phyloP scores from a whole-genome alignment of 1,140 invertebrate genomes.

The Dufourea novaeangliae region DNA sequence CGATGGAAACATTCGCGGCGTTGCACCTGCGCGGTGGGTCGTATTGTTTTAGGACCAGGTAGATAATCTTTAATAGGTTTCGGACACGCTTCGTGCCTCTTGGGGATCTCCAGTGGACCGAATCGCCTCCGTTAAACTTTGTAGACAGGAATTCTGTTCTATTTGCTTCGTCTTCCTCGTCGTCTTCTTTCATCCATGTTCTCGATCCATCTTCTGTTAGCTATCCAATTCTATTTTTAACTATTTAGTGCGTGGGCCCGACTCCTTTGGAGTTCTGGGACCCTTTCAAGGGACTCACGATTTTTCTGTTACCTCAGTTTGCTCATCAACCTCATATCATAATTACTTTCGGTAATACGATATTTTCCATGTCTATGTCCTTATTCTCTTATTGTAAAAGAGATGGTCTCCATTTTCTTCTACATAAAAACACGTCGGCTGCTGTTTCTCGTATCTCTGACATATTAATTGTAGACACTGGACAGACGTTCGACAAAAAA shows the following conservation, averaged over 20 bases:
- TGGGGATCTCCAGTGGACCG: constrained; percentile 65
- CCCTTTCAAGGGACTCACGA: neutral
- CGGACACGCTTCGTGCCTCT: constrained; percentile 65
- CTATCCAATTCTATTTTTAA: neutral
- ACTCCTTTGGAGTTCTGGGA: neutral
- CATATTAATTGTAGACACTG: no score
- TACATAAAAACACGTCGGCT: no score
- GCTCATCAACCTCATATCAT: neutral
- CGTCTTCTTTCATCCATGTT: neutral
- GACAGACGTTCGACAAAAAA: no score
- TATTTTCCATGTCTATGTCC: neutral
- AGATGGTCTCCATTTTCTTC: no score
- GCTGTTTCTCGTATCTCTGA: no score
- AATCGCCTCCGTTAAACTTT: constrained; percentile 48
- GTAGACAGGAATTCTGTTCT: constrained; percentile 34
- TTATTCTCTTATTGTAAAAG: no score
- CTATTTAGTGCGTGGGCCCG: no score
- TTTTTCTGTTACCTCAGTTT: neutral
- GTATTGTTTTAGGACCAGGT: constrained; percentile 70
- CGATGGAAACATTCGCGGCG: constrained; percentile 20
- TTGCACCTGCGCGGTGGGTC: constrained; percentile 57
- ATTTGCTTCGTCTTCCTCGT: neutral
- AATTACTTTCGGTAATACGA: neutral
- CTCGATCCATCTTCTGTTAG: neutral
- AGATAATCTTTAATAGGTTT: constrained; percentile 58